Conservation (phyloP, 2,797 vertebrate genomes). For the Sebastes cheni region DNA sequence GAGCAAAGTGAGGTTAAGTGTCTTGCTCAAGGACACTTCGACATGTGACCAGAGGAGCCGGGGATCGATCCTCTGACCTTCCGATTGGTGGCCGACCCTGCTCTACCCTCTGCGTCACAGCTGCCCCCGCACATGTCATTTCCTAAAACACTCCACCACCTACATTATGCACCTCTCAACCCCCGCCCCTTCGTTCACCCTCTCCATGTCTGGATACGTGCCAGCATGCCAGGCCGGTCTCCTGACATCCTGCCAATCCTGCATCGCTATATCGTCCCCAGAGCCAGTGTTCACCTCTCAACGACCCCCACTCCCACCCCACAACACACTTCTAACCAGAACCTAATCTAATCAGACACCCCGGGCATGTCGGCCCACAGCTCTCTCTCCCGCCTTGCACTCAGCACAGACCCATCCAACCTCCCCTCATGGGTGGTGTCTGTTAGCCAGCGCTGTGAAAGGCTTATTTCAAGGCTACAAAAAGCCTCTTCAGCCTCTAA, state of each 20-base stretch:
- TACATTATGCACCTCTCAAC: not conserved
- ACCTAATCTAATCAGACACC: slow-evolving; percentile 64
- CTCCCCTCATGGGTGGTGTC: slow-evolving; percentile 54
- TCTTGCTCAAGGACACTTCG: not conserved
- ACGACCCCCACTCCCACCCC: slow-evolving; percentile 18
- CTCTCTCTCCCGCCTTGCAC: slow-evolving; percentile 51
- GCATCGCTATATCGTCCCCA: not conserved
- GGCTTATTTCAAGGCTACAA: slow-evolving; percentile 50
- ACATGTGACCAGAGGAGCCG: not conserved
- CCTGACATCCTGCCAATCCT: not conserved
- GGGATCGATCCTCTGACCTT: not conserved
- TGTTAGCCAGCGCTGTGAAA: slow-evolving; percentile 37
- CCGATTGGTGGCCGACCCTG: not conserved
- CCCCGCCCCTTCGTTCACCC: not conserved
- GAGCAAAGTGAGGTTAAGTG: not conserved
- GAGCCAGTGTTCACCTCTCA: slow-evolving; percentile 43
- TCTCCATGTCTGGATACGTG: not conserved
- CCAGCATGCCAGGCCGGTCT: not conserved
- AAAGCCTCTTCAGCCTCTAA: slow-evolving; percentile 61
- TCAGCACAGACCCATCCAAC: slow-evolving; percentile 42
- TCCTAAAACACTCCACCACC: not conserved
- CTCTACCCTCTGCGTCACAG: not conserved
- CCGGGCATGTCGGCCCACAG: slow-evolving; percentile 32
- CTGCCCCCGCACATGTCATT: not conserved
- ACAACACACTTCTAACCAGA: slow-evolving; percentile 35